Evolutionary conservation across 2,888 invertebrate genomes (phyloP).

Genomic region (Hymenopus coronatus): DNA sequence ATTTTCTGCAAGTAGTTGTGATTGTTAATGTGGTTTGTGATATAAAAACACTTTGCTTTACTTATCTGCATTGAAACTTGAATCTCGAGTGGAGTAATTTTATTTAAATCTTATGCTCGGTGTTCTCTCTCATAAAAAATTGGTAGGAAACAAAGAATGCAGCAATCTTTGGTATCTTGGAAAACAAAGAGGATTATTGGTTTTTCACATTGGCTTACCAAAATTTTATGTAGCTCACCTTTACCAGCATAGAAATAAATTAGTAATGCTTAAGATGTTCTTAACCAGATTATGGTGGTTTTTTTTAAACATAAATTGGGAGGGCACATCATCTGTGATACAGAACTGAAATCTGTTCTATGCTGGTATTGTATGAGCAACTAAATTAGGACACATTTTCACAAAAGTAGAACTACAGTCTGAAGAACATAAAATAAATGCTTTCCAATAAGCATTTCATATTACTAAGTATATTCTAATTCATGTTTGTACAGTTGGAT

Average conservation of each 20-base stretch:
- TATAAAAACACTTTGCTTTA: background rate
- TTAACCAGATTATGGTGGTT: background rate
- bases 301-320: background rate
- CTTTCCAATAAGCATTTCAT: background rate
- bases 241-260: no score
- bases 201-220: no score
- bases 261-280: no score
- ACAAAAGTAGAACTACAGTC: background rate
- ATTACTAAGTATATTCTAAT: background rate
- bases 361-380: background rate
- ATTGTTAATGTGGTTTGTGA: background rate
- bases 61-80: background rate
- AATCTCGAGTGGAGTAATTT: background rate
- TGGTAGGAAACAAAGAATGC: no score
- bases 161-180: no score
- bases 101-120: no score
- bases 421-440: background rate
- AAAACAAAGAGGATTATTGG: no score
- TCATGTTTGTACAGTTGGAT: background rate
- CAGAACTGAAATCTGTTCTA: no score
- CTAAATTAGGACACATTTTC: background rate
- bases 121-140: no score
- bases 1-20: background rate
- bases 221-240: no score
- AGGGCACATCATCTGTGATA: no score